phyloP scores from a whole-genome alignment of 2,888 invertebrate genomes.

The Pterobdella sp. region DNA sequence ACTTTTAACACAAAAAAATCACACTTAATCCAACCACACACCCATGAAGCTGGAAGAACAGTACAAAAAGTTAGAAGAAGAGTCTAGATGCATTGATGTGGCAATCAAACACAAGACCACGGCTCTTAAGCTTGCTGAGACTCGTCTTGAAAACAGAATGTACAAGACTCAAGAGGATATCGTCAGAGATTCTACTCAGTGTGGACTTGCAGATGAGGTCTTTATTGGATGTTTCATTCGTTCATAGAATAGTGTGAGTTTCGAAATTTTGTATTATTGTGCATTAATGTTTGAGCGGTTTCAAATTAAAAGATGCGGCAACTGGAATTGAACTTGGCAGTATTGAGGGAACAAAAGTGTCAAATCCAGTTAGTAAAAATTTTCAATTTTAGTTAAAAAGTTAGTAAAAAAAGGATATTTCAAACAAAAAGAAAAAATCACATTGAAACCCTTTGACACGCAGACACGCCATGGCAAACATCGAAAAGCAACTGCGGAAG shows the following conservation, averaged over 20 bases:
- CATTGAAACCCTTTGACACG: neutral
- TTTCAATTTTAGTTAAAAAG: neutral
- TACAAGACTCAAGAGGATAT: conserved; percentile 70
- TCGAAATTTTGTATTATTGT: neutral
- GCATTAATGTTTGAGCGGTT: neutral
- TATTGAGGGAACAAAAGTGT: conserved; percentile 28
- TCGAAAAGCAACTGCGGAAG: conserved; percentile 23
- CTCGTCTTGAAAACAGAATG: conserved; percentile 70
- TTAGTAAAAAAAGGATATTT: neutral
- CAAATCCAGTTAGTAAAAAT: conserved; percentile 26
- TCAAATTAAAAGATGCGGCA: conserved; percentile 9
- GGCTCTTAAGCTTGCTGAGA: conserved; percentile 72
- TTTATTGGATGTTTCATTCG: too few species aligned
- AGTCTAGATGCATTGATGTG: conserved; percentile 21
- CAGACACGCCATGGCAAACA: conserved; percentile 27
- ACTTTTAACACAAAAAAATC: neutral
- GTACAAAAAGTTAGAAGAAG: conserved; percentile 12
- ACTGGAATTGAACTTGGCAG: conserved; percentile 17
- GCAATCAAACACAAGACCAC: conserved; percentile 75
- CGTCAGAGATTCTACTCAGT: conserved; percentile 69
- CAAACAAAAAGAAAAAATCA: neutral
- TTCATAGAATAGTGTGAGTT: too few species aligned
- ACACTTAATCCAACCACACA: neutral
- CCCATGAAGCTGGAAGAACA: conserved; percentile 23
- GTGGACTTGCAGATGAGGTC: conserved; percentile 50